Conservation (phyloP, 2,113 vertebrate species). For the Australoheros scitulus region DNA sequence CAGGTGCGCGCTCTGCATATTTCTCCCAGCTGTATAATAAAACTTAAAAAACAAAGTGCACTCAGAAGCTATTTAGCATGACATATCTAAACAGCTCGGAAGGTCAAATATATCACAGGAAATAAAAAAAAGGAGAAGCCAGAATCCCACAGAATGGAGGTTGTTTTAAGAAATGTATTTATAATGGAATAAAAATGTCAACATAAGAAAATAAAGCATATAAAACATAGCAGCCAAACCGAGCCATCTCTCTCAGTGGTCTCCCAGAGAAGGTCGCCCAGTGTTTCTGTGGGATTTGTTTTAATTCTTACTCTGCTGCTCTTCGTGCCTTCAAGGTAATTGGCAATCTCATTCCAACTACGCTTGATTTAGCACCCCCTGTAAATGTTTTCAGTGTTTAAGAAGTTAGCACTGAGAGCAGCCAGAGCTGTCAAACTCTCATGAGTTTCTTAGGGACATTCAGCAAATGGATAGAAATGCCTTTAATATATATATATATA, state of each 20-base stretch:
- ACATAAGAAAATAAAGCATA: slow-evolving; percentile 70
- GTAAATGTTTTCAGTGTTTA: slow-evolving; percentile 65
- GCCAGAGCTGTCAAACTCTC: slow-evolving; percentile 40
- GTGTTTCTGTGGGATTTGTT: slow-evolving; percentile 61
- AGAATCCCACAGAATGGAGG: slow-evolving; percentile 27
- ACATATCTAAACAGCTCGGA: slow-evolving; percentile 28
- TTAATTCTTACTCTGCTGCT: slow-evolving; percentile 63
- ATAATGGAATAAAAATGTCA: slow-evolving; percentile 72
- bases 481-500: not conserved
- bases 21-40: slow-evolving; percentile 24
- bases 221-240: slow-evolving; percentile 66
- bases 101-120: slow-evolving; percentile 48
- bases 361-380: slow-evolving; percentile 64
- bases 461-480: slow-evolving; percentile 46
- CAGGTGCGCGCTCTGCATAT: slow-evolving; percentile 18
- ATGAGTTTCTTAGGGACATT: slow-evolving; percentile 38
- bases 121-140: slow-evolving; percentile 19
- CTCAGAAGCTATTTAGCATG: slow-evolving; percentile 40
- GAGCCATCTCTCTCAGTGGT: slow-evolving; percentile 38
- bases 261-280: slow-evolving; percentile 44
- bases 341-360: slow-evolving; percentile 69
- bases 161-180: slow-evolving; percentile 65
- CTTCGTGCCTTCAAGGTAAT: slow-evolving; percentile 62
- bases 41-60: slow-evolving; percentile 15
- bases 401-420: slow-evolving; percentile 57